Evolutionary conservation across 2,113 vertebrate genomes (phyloP).

Genomic region (Solea solea): DNA sequence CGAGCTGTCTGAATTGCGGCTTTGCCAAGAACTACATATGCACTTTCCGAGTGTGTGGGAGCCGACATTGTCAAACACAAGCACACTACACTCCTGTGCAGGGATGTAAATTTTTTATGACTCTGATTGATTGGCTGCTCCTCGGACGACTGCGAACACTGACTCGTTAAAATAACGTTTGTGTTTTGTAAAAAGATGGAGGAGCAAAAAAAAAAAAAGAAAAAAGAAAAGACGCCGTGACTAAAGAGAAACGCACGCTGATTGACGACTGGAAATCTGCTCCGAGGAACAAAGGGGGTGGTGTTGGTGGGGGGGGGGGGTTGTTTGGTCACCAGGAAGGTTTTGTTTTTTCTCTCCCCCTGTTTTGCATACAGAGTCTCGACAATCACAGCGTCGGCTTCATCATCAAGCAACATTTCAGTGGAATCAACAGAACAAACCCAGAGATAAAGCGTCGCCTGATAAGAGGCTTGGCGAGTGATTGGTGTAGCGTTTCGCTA

Average conservation of each 20-base stretch:
- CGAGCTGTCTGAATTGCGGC: constrained; percentile 76
- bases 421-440: constrained; percentile 41
- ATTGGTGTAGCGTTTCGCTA: constrained; percentile 62
- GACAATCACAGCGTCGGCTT: constrained; percentile 16
- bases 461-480: constrained; percentile 45
- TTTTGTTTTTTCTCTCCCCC: no score
- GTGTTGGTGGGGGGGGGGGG: not conserved
- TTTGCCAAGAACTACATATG: constrained; percentile 77
- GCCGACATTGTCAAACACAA: constrained; percentile 61
- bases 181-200: constrained; percentile 53
- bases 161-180: constrained; percentile 68
- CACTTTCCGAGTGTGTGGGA: constrained; percentile 66
- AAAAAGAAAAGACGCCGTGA: constrained; percentile 39
- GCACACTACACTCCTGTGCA: constrained; percentile 54
- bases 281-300: constrained; percentile 44
- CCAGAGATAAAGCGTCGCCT: constrained; percentile 36
- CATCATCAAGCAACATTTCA: constrained; percentile 20
- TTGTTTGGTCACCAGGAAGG: not conserved
- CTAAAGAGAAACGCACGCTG: constrained; percentile 4
- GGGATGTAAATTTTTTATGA: constrained; percentile 72
- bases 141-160: constrained; percentile 31
- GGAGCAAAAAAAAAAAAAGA: constrained; percentile 37
- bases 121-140: constrained; percentile 69
- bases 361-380: constrained; percentile 41
- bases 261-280: constrained; percentile 25